Evolutionary conservation across 2,113 vertebrate genomes (phyloP).

Genomic region (Silurus meridionalis): DNA sequence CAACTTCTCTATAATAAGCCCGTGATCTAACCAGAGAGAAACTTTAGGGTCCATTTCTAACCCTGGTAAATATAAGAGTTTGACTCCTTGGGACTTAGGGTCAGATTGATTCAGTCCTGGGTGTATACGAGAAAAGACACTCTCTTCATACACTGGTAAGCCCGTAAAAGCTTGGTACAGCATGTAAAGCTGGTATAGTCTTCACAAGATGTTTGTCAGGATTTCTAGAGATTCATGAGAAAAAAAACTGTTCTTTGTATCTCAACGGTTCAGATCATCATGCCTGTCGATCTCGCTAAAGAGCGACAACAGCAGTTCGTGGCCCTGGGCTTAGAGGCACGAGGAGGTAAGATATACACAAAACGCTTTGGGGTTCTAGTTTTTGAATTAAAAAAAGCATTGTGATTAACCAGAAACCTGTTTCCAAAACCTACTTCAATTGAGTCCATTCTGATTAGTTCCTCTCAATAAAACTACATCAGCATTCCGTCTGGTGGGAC

Average conservation of each 20-base stretch:
- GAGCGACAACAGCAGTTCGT: conserved; percentile 23
- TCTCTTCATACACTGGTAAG: conserved; percentile 43
- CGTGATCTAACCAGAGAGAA: conserved; percentile 43
- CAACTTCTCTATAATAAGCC: conserved; percentile 53
- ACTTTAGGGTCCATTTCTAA: conserved; percentile 15
- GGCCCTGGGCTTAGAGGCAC: conserved; percentile 29
- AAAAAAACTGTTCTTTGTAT: background rate
- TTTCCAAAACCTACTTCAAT: background rate
- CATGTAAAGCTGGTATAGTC: background rate
- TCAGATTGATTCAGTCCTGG: conserved; percentile 1
- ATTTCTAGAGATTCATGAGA: background rate
- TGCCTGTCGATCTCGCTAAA: conserved; percentile 39
- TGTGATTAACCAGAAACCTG: background rate
- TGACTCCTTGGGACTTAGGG: background rate
- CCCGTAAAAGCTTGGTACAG: background rate
- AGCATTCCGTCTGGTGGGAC: background rate
- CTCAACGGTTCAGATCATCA: conserved; percentile 20
- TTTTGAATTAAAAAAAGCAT: background rate
- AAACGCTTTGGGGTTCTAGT: background rate
- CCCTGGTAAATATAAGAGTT: conserved; percentile 25
- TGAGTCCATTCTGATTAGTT: background rate
- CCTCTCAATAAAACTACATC: background rate
- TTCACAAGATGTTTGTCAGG: background rate
- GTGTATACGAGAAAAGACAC: background rate
- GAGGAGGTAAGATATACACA: conserved; percentile 44